A percentile compares a stretch with the other conserved stretches of the same genome.
These are phyloP conservation scores for Eremophila alpestris DNA, from an alignment of 2,797 vertebrate species.

Conservation along the genomic window DNA sequence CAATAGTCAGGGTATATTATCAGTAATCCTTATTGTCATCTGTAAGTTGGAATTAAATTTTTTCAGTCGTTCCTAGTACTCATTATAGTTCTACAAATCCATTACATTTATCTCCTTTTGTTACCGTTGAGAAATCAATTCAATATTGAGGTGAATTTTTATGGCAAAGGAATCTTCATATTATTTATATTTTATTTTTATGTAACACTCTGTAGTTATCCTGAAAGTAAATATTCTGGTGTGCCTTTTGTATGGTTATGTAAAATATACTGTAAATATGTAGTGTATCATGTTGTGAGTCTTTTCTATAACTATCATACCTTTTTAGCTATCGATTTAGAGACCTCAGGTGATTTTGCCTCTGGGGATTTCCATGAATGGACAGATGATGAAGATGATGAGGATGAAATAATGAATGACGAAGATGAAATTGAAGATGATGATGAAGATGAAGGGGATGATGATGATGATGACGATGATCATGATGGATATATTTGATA, in stretches of 20 bases:
- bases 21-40: not conserved
- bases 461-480: constrained; percentile 76
- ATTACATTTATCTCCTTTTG: not conserved
- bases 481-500: constrained; percentile 88
- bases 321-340: constrained; percentile 80
- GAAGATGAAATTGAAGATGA: constrained; percentile 86
- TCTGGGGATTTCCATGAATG: constrained; percentile 89
- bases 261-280: not conserved
- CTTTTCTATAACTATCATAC: not conserved
- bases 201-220: constrained; percentile 13
- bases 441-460: constrained; percentile 87
- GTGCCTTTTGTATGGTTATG: not conserved
- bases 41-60: not conserved
- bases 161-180: not conserved
- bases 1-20: not conserved
- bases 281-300: not conserved
- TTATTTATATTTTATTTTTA: not conserved
- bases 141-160: not conserved
- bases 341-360: constrained; percentile 92
- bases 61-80: not conserved
- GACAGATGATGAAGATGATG: constrained; percentile 85
- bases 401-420: constrained; percentile 83
- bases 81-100: not conserved
- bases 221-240: not conserved
- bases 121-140: not conserved